Evolutionary conservation across 64 coral and sea anemone species (phyloP).

Genomic region (Cladopsammia gracilis): DNA sequence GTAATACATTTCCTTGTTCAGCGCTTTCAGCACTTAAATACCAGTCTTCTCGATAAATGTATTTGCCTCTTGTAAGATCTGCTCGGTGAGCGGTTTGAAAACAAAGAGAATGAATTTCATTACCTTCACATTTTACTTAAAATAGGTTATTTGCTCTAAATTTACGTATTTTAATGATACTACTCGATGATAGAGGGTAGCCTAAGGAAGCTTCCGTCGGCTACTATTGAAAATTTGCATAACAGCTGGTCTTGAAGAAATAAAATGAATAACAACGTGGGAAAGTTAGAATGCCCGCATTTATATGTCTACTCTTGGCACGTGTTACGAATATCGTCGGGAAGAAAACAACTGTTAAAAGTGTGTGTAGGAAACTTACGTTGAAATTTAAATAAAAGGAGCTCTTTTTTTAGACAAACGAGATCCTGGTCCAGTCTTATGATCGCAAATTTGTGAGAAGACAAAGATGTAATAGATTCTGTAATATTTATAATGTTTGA

Average conservation of each 20-base stretch:
- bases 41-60: neutral
- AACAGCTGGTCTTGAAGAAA: slow-evolving; percentile 30
- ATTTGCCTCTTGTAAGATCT: slow-evolving; percentile 7
- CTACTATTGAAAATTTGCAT: slow-evolving; percentile 32
- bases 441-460: slow-evolving; percentile 3
- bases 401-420: neutral
- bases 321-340: slow-evolving; percentile 1
- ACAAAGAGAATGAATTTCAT: neutral
- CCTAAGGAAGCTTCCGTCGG: slow-evolving; percentile 12
- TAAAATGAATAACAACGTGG: slow-evolving; percentile 53
- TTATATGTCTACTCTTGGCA: neutral
- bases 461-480: slow-evolving; percentile 24
- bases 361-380: neutral
- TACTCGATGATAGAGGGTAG: neutral
- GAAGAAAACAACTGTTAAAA: neutral
- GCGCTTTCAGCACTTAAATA: neutral
- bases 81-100: neutral
- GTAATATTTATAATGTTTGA: slow-evolving; percentile 41
- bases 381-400: neutral
- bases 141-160: slow-evolving; percentile 7
- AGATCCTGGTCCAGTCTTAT: neutral
- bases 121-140: neutral
- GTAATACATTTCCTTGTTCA: slow-evolving; percentile 31
- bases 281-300: slow-evolving; percentile 4
- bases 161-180: neutral